Evolutionary conservation across 2,888 invertebrate species (phyloP), one percentile per base, ranked within the genome.

Genomic region (Erebia ligea): DNA sequence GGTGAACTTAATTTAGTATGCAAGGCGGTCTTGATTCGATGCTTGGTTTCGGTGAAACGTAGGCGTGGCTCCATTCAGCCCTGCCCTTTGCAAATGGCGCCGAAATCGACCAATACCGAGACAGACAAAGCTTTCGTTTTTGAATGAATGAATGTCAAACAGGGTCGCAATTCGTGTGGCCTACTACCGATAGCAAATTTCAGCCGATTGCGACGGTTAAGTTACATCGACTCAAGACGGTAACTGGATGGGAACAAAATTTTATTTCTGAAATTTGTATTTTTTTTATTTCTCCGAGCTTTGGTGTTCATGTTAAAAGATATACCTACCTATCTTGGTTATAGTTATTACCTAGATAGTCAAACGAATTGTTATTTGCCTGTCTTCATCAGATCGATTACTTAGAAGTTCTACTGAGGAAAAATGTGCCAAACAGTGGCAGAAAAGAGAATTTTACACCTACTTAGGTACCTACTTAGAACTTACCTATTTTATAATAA

Each of bases 51-150:
- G 83, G 85, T 78, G 82, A 81, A 77, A 57, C 71, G 84, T 84
- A 79, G 92, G 92, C 89, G 92, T 84, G 85, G 89, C 87, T 69
- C 75, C 75, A 76, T 70, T 72, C 74, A 75, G 84, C 77, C 81
- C 88, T 81, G 85, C 90, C 92, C 89, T 89, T 91, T 89, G 82
- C 90, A 92, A 92, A 93, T 93, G 92, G 92, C 92, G 92, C 84
- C 87, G 83, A 87, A 88, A 83, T 86, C 86, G 71, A 82, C 92
- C 92, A 92, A 92, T 92, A 79, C 79, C 76, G 81, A 81, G 79
- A 80, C 79, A 77, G 84, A 82, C 79, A 76, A 76, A 77, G 75
- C 78, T 81, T 85, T 82, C 81, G 82, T 81, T 67, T 54, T 34
- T 54, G 62, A 68, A 73, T 65, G 71, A 68, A 68, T 19, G 54